These are phyloP conservation scores for Melipona beecheii DNA, from an alignment of 2,888 invertebrate species.

Conservation along the genomic window DNA sequence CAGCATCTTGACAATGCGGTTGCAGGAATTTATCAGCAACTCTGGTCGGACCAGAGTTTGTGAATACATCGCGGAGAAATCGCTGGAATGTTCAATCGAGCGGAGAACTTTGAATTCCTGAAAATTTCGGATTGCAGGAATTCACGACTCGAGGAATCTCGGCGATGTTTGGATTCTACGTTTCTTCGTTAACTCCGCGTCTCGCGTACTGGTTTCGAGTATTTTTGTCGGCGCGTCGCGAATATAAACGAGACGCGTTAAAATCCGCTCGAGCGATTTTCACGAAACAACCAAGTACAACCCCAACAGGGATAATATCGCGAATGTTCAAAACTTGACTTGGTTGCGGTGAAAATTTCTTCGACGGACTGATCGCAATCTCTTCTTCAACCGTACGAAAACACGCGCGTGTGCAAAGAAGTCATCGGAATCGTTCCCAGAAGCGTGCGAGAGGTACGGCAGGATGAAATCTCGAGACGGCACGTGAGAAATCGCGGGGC, in stretches of 20 bases:
- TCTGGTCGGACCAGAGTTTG: neutral
- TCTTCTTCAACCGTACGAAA: neutral
- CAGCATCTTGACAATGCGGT: neutral
- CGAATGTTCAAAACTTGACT: neutral
- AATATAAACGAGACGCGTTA: neutral
- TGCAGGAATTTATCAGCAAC: slow-evolving; percentile 4
- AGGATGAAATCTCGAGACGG: neutral
- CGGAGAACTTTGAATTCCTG: no score
- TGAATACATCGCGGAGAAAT: slow-evolving; percentile 19
- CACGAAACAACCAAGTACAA: neutral
- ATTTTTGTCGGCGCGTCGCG: neutral
- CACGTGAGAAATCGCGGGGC: slow-evolving; percentile 59
- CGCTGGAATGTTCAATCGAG: slow-evolving; percentile 24
- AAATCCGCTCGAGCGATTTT: neutral
- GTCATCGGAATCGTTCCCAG: no score
- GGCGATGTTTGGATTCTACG: neutral
- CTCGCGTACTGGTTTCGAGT: neutral
- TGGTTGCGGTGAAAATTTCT: neutral
- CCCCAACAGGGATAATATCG: neutral
- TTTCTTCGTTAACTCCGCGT: neutral
- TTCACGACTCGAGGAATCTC: slow-evolving; percentile 18
- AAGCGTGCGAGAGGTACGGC: no score
- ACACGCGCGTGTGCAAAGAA: neutral
- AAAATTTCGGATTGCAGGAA: neutral
- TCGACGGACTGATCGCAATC: neutral